Percentiles rank a stretch among this genome's conserved stretches.
Evolutionary conservation across 37 sponge, comb jelly and placozoan species (phyloP).

Genomic region (Cladorhizidae sp.): DNA sequence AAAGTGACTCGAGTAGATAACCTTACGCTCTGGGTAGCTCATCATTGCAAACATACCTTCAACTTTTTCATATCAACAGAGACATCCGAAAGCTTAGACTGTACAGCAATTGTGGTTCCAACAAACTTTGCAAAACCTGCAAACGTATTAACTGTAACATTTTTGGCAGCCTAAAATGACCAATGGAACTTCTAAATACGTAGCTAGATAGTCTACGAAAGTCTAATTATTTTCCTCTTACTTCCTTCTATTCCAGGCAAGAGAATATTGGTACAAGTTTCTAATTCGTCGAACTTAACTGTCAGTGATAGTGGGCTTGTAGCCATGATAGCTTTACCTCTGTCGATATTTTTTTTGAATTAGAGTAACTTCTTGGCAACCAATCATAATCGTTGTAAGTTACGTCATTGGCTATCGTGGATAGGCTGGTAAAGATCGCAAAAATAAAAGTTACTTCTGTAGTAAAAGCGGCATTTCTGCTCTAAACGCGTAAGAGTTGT

Average conservation of each 20-base stretch:
- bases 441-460: no score
- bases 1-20: neutral
- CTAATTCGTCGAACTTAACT: slow-evolving; percentile 45
- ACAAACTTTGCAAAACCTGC: slow-evolving; percentile 48
- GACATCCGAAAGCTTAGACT: slow-evolving; percentile 4
- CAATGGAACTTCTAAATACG: neutral
- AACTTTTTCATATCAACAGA: slow-evolving; percentile 4
- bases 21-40: no score
- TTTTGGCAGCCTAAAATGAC: neutral
- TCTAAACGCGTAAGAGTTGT: neutral
- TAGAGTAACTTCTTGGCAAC: no score
- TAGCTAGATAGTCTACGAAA: neutral
- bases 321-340: no score
- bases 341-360: no score
- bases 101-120: neutral
- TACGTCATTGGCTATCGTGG: no score
- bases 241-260: slow-evolving; percentile 44
- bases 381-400: no score
- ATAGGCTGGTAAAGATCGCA: no score
- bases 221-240: neutral
- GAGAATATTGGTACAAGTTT: slow-evolving; percentile 32
- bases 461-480: no score
- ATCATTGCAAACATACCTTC: slow-evolving; percentile 1
- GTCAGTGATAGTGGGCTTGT: slow-evolving; percentile 20
- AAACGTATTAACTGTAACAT: no score